Evolutionary conservation across 2,797 vertebrate species (phyloP).

Genomic region (Hypotaenidia okinawae): DNA sequence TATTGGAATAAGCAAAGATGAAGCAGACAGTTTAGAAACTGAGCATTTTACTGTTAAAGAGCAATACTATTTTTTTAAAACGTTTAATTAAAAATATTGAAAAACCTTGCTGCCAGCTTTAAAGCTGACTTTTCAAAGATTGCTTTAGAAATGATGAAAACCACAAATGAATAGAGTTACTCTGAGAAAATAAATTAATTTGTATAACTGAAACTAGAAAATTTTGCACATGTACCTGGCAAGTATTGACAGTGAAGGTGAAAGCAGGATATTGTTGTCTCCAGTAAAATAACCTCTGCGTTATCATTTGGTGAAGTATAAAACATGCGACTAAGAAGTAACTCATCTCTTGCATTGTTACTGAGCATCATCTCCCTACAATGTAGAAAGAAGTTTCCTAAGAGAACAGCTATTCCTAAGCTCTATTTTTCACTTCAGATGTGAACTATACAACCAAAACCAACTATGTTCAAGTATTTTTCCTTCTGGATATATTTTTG

Average conservation of each 20-base stretch:
- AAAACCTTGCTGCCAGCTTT: not conserved
- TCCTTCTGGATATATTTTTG: not conserved
- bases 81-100: no score
- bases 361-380: not conserved
- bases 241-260: not conserved
- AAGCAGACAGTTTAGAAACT: not conserved
- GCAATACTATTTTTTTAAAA: not conserved
- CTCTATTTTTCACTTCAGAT: not conserved
- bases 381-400: not conserved
- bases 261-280: not conserved
- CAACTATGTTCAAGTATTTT: not conserved
- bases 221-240: not conserved
- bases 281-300: not conserved
- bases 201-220: not conserved
- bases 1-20: not conserved
- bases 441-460: not conserved
- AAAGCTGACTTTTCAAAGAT: not conserved
- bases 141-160: not conserved
- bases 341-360: not conserved
- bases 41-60: not conserved
- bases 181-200: not conserved
- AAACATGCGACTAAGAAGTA: not conserved
- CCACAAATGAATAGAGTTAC: not conserved
- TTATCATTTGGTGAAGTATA: not conserved
- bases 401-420: not conserved